Base-by-base conservation (phyloP, 2,888 invertebrate species). In the Drosophila stalkeri region DNA sequence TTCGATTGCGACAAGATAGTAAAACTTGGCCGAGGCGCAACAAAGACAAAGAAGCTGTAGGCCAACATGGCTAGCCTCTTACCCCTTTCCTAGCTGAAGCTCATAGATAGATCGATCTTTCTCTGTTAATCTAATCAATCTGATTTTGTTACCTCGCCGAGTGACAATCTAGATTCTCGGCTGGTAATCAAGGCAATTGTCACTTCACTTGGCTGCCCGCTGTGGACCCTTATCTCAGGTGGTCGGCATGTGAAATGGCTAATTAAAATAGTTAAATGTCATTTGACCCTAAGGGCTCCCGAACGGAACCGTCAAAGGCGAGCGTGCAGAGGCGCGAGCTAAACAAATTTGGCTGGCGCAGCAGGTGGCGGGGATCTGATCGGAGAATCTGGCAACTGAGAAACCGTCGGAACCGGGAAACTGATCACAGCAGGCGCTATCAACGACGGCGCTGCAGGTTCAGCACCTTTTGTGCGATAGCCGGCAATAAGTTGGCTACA, bases 391-490 rank as follows among this genome's bases (percentile, higher is more conserved):
- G 46, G 60, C 31, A 20, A 47, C 23, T 41, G 41, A 9, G 41
- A 9, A 18, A 43, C 46, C 35, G 47, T 41, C 49, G 23, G 31
- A 35, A 39, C 20, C 9, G 35, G 52, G 44, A 56, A 63, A 44
- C 62, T 23, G 39, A 37, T 72, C 86, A 70, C 84, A 89, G 90
- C 84, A 63, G 84, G 90, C 81, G 87, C 86, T 90, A 84, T 90
- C 89, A 89, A 73, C 85, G 72, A 57, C 70, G 77, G 73, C 80
- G 75, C 86, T 80, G 84, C 88, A 86, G 87, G 90, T 78, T 90
- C 83, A 80, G 86, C 91, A 92, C 92, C 90, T 90, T 77, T 80
- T 72, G 64, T 61, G 63, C 78, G 86, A 87, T 86, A 84, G 82
- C 59, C 87, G 83, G 86, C 90, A 88, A 85, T 86, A 89, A 84